Base-by-base conservation (phyloP, 2,797 vertebrate genomes). In the Arctocebus calabarensis region DNA sequence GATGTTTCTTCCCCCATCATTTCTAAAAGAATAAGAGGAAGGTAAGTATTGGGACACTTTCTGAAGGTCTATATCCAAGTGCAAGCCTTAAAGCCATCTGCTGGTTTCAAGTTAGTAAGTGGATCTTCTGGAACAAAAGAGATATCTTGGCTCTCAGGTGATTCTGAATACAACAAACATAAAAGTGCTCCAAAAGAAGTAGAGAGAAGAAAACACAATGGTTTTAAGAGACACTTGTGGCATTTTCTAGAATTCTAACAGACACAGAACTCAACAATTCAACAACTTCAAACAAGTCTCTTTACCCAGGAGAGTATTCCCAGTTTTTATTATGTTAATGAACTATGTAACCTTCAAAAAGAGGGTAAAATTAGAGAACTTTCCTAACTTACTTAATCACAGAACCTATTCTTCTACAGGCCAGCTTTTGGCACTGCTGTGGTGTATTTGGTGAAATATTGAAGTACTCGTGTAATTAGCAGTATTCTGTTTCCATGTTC, bases 21-120 rank as follows among this genome's bases (percentile, higher is more conserved):
- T 90, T 94, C 87, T 84, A n/a, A 96, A 91, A 88, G 34, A 81
- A 66, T 70, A 79, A 95, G 59, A 92, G 32, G 27, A 94, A 94
- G 59, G 45, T 84, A 32, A 48, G 23, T 84, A 73, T 77, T 93
- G 66, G 20, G 64, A 37, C 84, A 59, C 71, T 87, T 92, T 92
- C 64, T 90, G 74, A 97, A 95, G 64, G 84, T 77, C 61, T 86
- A 9, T 40, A 12, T 83, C 70, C 79, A 75, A 32, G 14, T 73
- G 34, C 19, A 87, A 96, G 95, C 48, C 68, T 92, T 92, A 88
- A 91, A 89, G 37, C 68, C 84, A 71, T 82, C 48, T 90, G 59
- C 77, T 92, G 57, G 43, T 94, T 96, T 93, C 68, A 94, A 17
- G 34, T 90, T 85, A 94, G 40, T 84, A 78, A 55, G 66, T 68